A percentile compares a stretch with the other conserved stretches of the same genome.
phyloP scores from a whole-genome alignment of 1,140 invertebrate species.

The Eurosta solidaginis region DNA sequence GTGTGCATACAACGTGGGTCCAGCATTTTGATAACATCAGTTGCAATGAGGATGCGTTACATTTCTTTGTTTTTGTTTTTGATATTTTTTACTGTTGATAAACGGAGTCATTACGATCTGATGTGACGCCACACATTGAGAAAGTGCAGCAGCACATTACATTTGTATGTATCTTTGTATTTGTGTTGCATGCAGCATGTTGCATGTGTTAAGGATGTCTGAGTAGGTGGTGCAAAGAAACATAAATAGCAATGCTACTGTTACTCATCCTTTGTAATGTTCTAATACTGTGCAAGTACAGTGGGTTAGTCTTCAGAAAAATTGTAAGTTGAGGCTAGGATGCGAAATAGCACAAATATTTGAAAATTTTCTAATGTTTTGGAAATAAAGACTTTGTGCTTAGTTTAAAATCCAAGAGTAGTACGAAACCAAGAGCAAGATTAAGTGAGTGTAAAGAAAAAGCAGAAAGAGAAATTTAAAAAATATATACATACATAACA shows the following conservation, averaged over 20 bases:
- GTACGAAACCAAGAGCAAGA: no score
- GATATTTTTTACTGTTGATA: neutral
- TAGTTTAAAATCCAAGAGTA: no score
- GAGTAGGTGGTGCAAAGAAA: neutral
- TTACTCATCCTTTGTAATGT: neutral
- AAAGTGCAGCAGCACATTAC: neutral
- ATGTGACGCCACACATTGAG: constrained; percentile 10
- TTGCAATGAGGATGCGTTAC: neutral
- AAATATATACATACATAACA: no score
- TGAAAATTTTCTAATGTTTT: no score
- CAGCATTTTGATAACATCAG: neutral
- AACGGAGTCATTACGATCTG: constrained; percentile 14
- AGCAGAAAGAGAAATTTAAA: no score
- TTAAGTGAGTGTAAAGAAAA: no score
- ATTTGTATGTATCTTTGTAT: neutral
- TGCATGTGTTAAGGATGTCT: neutral
- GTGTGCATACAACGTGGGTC: neutral
- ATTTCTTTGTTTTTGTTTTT: neutral
- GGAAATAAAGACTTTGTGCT: no score
- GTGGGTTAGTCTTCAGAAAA: neutral
- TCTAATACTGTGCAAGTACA: neutral
- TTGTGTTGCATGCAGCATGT: neutral
- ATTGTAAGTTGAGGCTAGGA: neutral
- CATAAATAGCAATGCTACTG: neutral
- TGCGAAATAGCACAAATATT: neutral